Evolutionary conservation across 2,888 invertebrate genomes (phyloP).

Genomic region (Litoditis marina): DNA sequence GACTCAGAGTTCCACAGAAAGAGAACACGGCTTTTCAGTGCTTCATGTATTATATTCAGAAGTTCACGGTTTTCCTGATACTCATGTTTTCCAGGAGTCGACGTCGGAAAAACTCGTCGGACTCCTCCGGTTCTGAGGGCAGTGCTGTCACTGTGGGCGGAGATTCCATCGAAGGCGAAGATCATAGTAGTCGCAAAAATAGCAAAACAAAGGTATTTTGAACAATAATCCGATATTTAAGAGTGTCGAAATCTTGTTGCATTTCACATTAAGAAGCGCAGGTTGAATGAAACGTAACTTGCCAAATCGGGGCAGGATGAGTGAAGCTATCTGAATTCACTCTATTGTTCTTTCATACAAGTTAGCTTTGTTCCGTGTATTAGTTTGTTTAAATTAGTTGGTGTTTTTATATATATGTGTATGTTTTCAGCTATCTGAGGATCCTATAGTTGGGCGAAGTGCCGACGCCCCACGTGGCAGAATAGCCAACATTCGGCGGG

Average conservation of each 20-base stretch:
- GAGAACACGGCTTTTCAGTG: no score
- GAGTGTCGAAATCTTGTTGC: no score
- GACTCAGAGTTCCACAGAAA: no score
- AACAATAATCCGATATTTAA: neutral
- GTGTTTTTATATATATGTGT: neutral
- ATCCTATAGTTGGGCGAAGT: constrained; percentile 20
- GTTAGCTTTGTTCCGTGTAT: neutral
- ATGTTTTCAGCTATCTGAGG: constrained; percentile 23
- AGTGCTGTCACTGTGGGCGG: constrained; percentile 13
- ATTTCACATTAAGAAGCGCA: no score
- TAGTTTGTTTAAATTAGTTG: neutral
- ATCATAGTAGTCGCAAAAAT: constrained; percentile 12
- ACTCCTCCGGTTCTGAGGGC: constrained; percentile 22
- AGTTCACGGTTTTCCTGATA: neutral
- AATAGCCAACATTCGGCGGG: constrained; percentile 55
- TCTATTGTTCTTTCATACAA: neutral
- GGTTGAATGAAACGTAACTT: no score
- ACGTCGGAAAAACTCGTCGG: constrained; percentile 22
- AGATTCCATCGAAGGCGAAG: constrained; percentile 14
- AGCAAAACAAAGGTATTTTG: constrained; percentile 12
- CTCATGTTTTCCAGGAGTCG: neutral
- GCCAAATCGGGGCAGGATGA: no score
- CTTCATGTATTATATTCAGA: no score
- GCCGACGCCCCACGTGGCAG: constrained; percentile 42
- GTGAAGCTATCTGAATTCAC: no score